Percentiles rank a stretch among this genome's conserved stretches.
These are phyloP conservation scores for Meliscaeva auricollis DNA, from an alignment of 2,888 invertebrate genomes.

Conservation along the genomic window DNA sequence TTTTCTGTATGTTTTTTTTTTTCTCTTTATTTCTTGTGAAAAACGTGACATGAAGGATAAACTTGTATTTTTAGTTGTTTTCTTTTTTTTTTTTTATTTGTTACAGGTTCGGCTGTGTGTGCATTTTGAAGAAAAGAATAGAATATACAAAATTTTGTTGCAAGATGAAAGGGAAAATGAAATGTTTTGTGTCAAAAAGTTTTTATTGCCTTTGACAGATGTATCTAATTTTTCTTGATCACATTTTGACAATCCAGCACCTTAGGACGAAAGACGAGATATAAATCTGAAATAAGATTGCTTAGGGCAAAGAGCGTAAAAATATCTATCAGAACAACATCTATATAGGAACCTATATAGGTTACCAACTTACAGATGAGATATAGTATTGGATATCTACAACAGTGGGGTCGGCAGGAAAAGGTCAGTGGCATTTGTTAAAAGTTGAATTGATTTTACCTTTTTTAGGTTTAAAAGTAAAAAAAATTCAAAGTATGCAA, in stretches of 20 bases:
- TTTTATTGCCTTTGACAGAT: constrained; percentile 75
- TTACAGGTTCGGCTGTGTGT: background rate
- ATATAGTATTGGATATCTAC: background rate
- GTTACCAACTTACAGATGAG: background rate
- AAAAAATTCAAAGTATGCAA: too few relatives aligned
- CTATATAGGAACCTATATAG: background rate
- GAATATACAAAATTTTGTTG: constrained; percentile 50
- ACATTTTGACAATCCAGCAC: constrained; percentile 73
- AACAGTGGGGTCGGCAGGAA: too few relatives aligned
- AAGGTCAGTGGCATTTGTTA: too few relatives aligned
- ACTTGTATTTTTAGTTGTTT: constrained; percentile 31
- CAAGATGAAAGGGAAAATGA: constrained; percentile 42
- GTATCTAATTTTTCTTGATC: constrained; percentile 75
- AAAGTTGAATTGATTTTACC: too few relatives aligned
- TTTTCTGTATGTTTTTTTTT: constrained; percentile 14
- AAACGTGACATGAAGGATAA: constrained; percentile 70
- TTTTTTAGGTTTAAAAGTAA: too few relatives aligned
- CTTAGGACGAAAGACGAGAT: constrained; percentile 64
- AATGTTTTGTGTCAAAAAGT: constrained; percentile 74
- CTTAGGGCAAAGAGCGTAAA: constrained; percentile 37
- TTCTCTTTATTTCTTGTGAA: constrained; percentile 26
- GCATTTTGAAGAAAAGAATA: constrained; percentile 18
- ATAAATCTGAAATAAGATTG: constrained; percentile 68
- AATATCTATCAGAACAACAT: constrained; percentile 28
- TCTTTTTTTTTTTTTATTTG: background rate